Conservation (phyloP, 2,888 invertebrate species). For the Acanthosepion lycidas region DNA sequence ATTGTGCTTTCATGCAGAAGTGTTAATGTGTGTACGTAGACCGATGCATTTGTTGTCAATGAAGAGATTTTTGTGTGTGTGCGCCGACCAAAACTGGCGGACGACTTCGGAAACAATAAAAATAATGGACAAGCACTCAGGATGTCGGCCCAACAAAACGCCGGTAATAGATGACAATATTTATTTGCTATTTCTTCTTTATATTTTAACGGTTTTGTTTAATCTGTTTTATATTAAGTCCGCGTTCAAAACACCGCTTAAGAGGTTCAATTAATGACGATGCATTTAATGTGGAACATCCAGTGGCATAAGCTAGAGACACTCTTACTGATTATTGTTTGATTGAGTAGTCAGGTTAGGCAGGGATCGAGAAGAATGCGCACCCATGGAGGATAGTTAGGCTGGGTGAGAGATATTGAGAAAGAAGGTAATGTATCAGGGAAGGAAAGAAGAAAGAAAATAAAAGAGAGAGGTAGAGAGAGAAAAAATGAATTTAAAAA, state of each 20-base stretch:
- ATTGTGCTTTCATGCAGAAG: neutral
- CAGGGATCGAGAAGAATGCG: neutral
- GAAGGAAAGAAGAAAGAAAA: neutral
- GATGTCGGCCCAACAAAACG: neutral
- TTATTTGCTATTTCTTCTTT: neutral
- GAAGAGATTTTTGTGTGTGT: neutral
- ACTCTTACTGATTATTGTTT: neutral
- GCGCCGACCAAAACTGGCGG: neutral
- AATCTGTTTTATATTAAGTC: conserved; percentile 33
- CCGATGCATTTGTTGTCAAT: conserved; percentile 1
- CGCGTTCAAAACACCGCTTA: neutral
- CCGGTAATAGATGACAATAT: conserved; percentile 22
- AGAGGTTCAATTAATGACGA: neutral
- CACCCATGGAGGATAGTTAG: neutral
- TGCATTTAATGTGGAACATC: conserved; percentile 18
- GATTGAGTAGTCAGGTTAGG: neutral
- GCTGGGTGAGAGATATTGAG: neutral
- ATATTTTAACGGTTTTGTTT: neutral
- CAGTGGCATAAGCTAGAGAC: neutral
- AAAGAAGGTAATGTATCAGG: neutral
- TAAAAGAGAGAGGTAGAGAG: too few species aligned
- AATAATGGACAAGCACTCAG: conserved; percentile 33
- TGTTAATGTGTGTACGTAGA: conserved; percentile 15
- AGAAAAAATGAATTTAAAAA: too few species aligned
- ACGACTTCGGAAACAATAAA: neutral